phyloP scores from a whole-genome alignment of 2,797 vertebrate species.

The Darevskia nairensis region DNA sequence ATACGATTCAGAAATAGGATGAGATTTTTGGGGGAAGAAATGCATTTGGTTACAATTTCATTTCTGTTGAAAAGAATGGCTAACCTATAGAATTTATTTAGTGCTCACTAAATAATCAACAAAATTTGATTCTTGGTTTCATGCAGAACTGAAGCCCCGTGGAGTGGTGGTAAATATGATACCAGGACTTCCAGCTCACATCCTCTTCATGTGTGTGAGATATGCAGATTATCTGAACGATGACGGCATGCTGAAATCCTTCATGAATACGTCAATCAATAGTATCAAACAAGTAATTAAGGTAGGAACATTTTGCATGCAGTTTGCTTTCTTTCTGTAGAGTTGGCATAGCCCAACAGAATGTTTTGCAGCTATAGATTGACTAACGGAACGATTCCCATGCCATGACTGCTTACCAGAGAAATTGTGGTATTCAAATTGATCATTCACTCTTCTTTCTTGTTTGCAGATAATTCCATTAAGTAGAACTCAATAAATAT shows the following conservation, averaged over 20 bases:
- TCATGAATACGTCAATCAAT: constrained; percentile 87
- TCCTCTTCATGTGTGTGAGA: constrained; percentile 96
- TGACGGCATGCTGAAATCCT: constrained; percentile 88
- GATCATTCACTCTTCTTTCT: not conserved
- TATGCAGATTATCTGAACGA: constrained; percentile 93
- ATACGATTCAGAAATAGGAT: not conserved
- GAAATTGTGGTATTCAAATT: not conserved
- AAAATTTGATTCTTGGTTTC: constrained; percentile 10
- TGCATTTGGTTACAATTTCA: not conserved
- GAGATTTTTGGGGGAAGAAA: not conserved
- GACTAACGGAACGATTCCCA: not conserved
- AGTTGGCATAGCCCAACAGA: not conserved
- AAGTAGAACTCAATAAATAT: not conserved
- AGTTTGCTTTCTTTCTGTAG: constrained; percentile 11
- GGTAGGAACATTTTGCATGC: constrained; percentile 73
- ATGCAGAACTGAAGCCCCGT: constrained; percentile 90
- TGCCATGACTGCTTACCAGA: not conserved
- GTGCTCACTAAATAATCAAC: not conserved
- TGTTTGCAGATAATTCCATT: not conserved
- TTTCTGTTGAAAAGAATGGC: constrained; percentile 1
- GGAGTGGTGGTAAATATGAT: constrained; percentile 97
- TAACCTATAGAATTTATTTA: not conserved
- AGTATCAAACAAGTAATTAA: constrained; percentile 88
- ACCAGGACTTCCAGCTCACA: constrained; percentile 88
- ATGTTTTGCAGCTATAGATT: not conserved